Percentiles rank a stretch among this genome's conserved stretches.
Conservation (phyloP, 1,140 invertebrate genomes). For the Monochamus saltuarius region DNA sequence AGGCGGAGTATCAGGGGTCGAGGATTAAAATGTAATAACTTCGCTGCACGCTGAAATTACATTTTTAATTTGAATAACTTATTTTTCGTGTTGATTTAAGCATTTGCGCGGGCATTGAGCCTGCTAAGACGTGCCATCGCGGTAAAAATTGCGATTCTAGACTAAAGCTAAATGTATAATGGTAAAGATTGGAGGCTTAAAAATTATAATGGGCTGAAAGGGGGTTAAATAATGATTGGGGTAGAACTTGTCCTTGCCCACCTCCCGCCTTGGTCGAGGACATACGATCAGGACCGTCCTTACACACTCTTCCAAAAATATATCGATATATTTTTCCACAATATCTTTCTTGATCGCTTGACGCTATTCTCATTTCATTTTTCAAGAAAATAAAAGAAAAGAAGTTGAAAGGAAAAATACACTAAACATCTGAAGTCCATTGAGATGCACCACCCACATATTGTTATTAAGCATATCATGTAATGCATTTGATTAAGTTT, state of each 20-base stretch:
- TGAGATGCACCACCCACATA: too few relatives aligned
- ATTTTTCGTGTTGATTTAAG: slow-evolving; percentile 68
- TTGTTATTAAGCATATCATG: too few relatives aligned
- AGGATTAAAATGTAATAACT: slow-evolving; percentile 54
- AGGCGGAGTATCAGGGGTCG: slow-evolving; percentile 44
- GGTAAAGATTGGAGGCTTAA: slow-evolving; percentile 65
- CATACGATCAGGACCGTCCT: background rate
- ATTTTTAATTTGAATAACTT: slow-evolving; percentile 68
- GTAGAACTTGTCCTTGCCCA: slow-evolving; percentile 1
- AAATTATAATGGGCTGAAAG: slow-evolving; percentile 59
- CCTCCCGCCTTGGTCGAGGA: slow-evolving; percentile 8
- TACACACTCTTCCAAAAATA: too few relatives aligned
- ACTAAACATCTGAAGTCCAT: too few relatives aligned
- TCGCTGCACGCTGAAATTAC: slow-evolving; percentile 57
- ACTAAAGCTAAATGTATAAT: slow-evolving; percentile 65
- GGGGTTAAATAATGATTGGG: slow-evolving; percentile 40
- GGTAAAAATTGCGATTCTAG: slow-evolving; percentile 65
- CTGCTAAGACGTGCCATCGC: slow-evolving; percentile 62
- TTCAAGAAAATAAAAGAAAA: too few relatives aligned
- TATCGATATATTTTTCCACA: too few relatives aligned
- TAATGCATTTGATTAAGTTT: too few relatives aligned
- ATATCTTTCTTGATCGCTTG: too few relatives aligned
- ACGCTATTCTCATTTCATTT: too few relatives aligned
- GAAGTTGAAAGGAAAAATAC: too few relatives aligned
- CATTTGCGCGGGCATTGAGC: slow-evolving; percentile 54